Evolutionary conservation across 2,888 invertebrate genomes (phyloP), one percentile per base, ranked within the genome.

Genomic region (Hecatera dysodea): DNA sequence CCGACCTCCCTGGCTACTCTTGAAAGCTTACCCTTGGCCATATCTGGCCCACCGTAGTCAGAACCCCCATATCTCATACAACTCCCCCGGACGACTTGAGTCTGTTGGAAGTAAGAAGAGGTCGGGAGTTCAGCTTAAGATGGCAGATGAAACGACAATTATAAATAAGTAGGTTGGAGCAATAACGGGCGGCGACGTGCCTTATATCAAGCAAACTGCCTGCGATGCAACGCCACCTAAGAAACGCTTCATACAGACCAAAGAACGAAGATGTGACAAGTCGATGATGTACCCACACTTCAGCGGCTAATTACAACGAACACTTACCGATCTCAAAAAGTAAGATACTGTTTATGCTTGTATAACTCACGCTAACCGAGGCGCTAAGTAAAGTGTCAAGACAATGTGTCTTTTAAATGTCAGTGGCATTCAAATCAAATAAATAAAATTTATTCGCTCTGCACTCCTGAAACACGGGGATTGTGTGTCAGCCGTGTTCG

Each of bases 141-240:
- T 90, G 93, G 93, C 81, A 85, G 85, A 86, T 89, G 88, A 88
- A 88, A 91, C 90, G 93, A 95, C 95, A 95, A 95, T 95, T 95
- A 95, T 94, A 94, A 95, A 90, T 93, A 95, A 95, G 95, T 95
- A 94, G 94, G 95, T 94, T 95, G 94, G 83, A 91, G 94, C 94
- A 93, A 94, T 94, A 95, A 94, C 93, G 93, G 92, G 82, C 91
- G 90, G 90, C 93, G 94, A 94, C 93, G 93, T 93, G 93, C 94
- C 92, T 92, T 95, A 94, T 93, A 92, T 95, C 95, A 95, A 92
- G 93, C 93, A 94, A 95, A 95, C 94, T 92, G 95, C 93, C 94
- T 91, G 90, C 93, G 90, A 93, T 94, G 94, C 94, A 90, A 89
- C 89, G 92, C 94, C 92, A 94, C 95, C 94, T 94, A 94, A 90